Evolutionary conservation across 2,888 invertebrate species (phyloP).

Genomic region (Ommatoiulus sabulosus): DNA sequence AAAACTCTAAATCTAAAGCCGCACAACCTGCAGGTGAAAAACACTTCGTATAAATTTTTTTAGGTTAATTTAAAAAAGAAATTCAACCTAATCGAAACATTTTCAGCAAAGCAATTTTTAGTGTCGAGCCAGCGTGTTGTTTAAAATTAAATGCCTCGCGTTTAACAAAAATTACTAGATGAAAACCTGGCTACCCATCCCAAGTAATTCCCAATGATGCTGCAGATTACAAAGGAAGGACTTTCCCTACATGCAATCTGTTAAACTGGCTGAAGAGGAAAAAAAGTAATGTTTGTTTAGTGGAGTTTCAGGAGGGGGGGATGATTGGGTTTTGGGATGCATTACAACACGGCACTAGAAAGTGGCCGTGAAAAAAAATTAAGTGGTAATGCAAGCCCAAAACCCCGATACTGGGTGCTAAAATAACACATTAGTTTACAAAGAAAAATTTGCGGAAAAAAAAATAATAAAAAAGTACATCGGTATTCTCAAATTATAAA

Average conservation of each 20-base stretch:
- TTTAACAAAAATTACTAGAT: neutral
- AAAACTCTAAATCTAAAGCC: no score
- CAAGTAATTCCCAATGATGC: conserved; percentile 11
- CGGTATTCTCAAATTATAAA: neutral
- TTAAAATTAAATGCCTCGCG: neutral
- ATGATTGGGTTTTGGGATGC: neutral
- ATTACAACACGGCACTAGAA: neutral
- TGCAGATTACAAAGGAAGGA: neutral
- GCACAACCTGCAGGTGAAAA: no score
- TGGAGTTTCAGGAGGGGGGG: neutral
- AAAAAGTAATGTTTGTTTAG: conserved; percentile 8
- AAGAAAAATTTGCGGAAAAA: neutral
- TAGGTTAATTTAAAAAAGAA: no score
- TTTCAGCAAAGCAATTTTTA: no score
- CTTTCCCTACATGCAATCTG: conserved; percentile 21
- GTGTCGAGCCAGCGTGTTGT: no score
- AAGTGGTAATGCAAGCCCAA: conserved; percentile 8
- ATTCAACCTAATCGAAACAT: no score
- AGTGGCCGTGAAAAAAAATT: neutral
- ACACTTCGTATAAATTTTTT: no score
- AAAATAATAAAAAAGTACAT: neutral
- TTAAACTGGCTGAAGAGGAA: conserved; percentile 47
- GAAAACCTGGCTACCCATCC: conserved; percentile 34
- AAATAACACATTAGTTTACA: conserved; percentile 45
- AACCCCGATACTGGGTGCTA: neutral